Conservation (phyloP, 1,140 invertebrate species). For the Saccostrea glomerata region DNA sequence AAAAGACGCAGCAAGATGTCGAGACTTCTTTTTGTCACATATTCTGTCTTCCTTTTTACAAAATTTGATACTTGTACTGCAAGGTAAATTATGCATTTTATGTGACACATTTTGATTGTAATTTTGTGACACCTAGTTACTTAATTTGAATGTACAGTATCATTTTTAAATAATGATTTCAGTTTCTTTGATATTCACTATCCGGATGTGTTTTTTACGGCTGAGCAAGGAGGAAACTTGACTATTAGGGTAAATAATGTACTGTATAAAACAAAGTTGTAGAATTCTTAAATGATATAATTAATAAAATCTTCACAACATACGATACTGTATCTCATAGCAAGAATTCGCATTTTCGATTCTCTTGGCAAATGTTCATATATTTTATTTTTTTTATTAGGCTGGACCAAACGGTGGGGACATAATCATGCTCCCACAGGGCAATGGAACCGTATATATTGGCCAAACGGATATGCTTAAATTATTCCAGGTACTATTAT, state of each 20-base stretch:
- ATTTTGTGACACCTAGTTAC: too few relatives aligned
- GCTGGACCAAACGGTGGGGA: conserved; percentile 59
- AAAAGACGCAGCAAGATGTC: neutral
- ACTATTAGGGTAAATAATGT: conserved; percentile 52
- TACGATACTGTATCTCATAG: too few relatives aligned
- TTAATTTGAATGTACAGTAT: too few relatives aligned
- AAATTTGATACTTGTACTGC: neutral
- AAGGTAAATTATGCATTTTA: neutral
- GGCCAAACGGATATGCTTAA: conserved; percentile 61
- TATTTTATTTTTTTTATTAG: neutral
- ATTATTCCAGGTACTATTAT: conserved; percentile 54
- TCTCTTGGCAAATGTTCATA: too few relatives aligned
- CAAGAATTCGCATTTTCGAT: too few relatives aligned
- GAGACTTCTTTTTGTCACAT: neutral
- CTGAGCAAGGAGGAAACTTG: conserved; percentile 59
- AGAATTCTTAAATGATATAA: too few relatives aligned
- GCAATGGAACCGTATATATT: conserved; percentile 59
- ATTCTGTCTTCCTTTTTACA: neutral
- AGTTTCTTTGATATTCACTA: conserved; percentile 67
- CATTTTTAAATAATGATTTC: conserved; percentile 11
- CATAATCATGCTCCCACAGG: conserved; percentile 56
- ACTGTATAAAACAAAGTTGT: too few relatives aligned
- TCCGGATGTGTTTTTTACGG: conserved; percentile 57
- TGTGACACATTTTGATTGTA: too few relatives aligned
- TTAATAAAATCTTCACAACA: too few relatives aligned